phyloP scores from a whole-genome alignment of 1,140 invertebrate species.

The Eupeodes corollae region DNA sequence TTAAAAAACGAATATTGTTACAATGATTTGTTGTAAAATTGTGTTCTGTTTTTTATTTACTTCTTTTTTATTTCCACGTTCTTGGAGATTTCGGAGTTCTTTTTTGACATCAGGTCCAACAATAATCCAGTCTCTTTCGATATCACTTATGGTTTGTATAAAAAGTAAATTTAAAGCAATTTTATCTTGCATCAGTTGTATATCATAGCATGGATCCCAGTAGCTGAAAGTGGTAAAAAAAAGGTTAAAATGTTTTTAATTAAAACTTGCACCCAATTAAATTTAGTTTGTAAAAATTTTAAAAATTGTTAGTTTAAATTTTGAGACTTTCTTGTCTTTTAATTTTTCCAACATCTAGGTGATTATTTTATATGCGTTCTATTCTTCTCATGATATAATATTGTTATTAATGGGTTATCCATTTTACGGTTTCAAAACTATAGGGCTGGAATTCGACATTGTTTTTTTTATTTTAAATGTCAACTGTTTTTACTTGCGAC shows the following conservation, averaged over 20 bases:
- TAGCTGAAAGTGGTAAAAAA: constrained; percentile 49
- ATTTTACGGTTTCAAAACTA: no score
- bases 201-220: constrained; percentile 78
- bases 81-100: constrained; percentile 57
- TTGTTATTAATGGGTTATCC: no score
- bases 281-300: no score
- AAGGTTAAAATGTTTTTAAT: constrained; percentile 5
- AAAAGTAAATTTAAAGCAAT: constrained; percentile 79
- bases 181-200: constrained; percentile 65
- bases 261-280: no score
- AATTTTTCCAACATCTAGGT: no score
- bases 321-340: no score
- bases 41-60: constrained; percentile 46
- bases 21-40: not conserved
- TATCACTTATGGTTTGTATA: constrained; percentile 73
- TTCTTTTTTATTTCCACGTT: constrained; percentile 69
- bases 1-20: constrained; percentile 8
- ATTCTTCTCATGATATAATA: no score
- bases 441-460: no score
- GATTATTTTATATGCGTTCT: no score
- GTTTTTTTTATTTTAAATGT: no score
- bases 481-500: no score
- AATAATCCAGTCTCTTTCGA: constrained; percentile 74
- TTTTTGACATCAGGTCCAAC: constrained; percentile 56
- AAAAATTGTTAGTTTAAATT: no score